A percentile compares a stretch with the other conserved stretches of the same genome.
These are phyloP conservation scores for Parelbella ahira DNA, from an alignment of 2,888 invertebrate genomes.

Conservation along the genomic window DNA sequence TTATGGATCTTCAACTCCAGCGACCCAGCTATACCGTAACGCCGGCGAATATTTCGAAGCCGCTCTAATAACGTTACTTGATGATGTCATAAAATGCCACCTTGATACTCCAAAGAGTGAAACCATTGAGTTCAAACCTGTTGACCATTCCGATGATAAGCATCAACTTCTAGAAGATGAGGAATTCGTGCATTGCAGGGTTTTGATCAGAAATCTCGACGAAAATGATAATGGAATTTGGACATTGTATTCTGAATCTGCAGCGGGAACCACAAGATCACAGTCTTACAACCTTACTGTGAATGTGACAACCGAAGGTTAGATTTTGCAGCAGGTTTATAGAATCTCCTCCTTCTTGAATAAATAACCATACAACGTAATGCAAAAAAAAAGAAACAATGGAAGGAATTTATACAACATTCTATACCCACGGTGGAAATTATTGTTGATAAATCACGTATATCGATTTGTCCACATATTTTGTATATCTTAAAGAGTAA, in stretches of 20 bases:
- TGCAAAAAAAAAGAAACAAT: too few species aligned
- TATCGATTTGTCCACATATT: too few species aligned
- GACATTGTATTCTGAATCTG: constrained; percentile 29
- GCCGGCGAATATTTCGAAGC: constrained; percentile 30
- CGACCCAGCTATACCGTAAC: constrained; percentile 7
- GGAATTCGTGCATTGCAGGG: constrained; percentile 29
- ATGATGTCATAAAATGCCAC: constrained; percentile 31
- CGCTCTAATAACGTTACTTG: constrained; percentile 23
- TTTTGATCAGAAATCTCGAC: constrained; percentile 29
- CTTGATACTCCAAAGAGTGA: constrained; percentile 30
- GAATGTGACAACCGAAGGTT: constrained; percentile 10
- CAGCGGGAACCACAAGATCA: neutral
- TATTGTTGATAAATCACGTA: too few species aligned
- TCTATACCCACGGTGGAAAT: too few species aligned
- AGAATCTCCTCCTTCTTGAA: too few species aligned
- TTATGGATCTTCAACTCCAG: constrained; percentile 5
- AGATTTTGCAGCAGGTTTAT: too few species aligned
- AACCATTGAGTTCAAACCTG: constrained; percentile 35
- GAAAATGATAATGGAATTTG: constrained; percentile 36
- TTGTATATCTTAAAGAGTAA: too few species aligned
- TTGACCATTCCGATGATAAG: constrained; percentile 32
- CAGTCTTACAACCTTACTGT: constrained; percentile 31
- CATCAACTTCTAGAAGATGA: constrained; percentile 23
- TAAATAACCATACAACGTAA: too few species aligned
- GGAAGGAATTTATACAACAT: too few species aligned